Conservation (phyloP, 2,113 vertebrate genomes). For the Phylloscopus trochilus region DNA sequence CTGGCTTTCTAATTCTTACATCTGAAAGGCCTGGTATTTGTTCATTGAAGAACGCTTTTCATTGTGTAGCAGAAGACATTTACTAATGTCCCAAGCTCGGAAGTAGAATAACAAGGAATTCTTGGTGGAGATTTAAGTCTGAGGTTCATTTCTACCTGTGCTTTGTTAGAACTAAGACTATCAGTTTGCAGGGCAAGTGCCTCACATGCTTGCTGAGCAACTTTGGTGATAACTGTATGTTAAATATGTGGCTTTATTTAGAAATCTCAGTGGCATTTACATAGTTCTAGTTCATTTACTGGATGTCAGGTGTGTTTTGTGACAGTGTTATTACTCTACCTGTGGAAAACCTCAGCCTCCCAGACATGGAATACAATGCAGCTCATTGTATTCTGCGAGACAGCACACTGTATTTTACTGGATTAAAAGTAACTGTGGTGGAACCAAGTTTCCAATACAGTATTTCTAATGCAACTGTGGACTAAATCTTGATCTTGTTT, state of each 20-base stretch:
- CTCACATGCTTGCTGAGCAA: neutral
- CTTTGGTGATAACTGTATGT: neutral
- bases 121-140: neutral
- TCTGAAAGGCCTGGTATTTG: neutral
- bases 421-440: neutral
- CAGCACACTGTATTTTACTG: neutral
- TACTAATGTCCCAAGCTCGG: neutral
- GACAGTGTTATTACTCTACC: slow-evolving; percentile 22
- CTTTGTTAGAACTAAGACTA: neutral
- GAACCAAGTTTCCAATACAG: neutral
- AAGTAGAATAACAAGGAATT: neutral
- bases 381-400: neutral
- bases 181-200: neutral
- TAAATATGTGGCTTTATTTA: neutral
- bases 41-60: neutral
- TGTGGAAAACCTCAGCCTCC: slow-evolving; percentile 1
- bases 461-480: neutral
- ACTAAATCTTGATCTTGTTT: neutral
- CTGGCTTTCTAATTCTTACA: neutral
- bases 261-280: slow-evolving; percentile 10
- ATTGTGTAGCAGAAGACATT: neutral
- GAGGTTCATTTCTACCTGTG: neutral
- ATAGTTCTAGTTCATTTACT: neutral
- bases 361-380: neutral
- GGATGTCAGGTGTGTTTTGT: neutral